Percentiles rank a stretch among this genome's conserved stretches.
Conservation (phyloP, 2,888 invertebrate species). For the Drosophila subquinaria region DNA sequence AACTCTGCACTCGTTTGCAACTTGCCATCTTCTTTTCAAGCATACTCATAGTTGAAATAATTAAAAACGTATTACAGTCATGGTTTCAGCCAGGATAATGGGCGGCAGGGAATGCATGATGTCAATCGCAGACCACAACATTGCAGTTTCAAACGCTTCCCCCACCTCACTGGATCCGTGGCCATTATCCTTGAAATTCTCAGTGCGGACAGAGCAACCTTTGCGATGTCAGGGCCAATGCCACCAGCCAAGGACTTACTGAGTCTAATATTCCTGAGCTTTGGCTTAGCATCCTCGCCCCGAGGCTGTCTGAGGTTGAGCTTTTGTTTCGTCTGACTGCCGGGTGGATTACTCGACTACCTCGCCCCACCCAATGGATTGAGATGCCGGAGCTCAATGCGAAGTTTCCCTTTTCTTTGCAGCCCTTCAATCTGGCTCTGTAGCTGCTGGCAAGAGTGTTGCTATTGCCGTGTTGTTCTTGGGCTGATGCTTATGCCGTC, state of each 20-base stretch:
- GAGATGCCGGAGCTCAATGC: slow-evolving; percentile 15
- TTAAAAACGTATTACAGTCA: slow-evolving; percentile 40
- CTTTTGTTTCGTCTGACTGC: slow-evolving; percentile 45
- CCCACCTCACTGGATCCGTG: slow-evolving; percentile 5
- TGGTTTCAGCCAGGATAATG: neutral
- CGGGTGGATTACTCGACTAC: slow-evolving; percentile 44
- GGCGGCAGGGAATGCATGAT: slow-evolving; percentile 9
- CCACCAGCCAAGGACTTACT: slow-evolving; percentile 45
- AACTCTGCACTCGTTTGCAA: slow-evolving; percentile 8
- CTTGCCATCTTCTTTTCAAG: neutral
- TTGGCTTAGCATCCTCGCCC: slow-evolving; percentile 29
- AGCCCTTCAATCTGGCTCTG: slow-evolving; percentile 30
- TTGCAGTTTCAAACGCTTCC: slow-evolving; percentile 45
- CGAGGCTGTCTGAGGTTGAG: slow-evolving; percentile 12
- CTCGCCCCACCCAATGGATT: slow-evolving; percentile 6
- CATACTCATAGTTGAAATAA: slow-evolving; percentile 17
- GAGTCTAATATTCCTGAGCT: slow-evolving; percentile 43
- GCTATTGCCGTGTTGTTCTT: slow-evolving; percentile 28
- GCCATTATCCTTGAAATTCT: slow-evolving; percentile 54
- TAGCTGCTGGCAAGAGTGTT: neutral
- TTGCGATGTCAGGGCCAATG: slow-evolving; percentile 64
- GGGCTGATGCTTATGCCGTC: slow-evolving; percentile 54
- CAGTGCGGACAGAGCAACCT: slow-evolving; percentile 21
- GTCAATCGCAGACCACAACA: slow-evolving; percentile 48
- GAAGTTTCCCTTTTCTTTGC: slow-evolving; percentile 42